A percentile compares a stretch with the other conserved stretches of the same genome.
These are phyloP conservation scores for Botia kubotai DNA, from an alignment of 2,797 vertebrate genomes.

Conservation along the genomic window DNA sequence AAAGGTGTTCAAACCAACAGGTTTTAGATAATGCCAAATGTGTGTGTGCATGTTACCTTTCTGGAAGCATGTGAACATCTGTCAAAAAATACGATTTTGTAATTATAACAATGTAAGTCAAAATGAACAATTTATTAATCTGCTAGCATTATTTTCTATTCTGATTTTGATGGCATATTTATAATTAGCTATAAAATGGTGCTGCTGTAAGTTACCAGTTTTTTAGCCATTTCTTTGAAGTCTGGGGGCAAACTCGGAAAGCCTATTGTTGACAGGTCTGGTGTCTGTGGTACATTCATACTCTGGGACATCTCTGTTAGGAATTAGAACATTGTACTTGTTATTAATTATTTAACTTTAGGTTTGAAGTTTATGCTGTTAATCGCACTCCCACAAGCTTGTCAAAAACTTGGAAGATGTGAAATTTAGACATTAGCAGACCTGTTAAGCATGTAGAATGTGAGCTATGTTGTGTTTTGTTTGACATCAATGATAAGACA, in stretches of 20 bases:
- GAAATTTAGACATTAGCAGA: no score
- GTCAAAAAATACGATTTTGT: conserved; percentile 15
- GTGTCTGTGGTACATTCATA: conserved; percentile 21
- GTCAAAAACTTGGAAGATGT: no score
- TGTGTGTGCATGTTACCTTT: conserved; percentile 65
- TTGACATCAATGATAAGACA: background rate
- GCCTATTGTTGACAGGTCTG: background rate
- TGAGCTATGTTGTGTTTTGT: background rate
- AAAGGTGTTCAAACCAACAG: no score
- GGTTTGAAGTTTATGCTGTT: no score
- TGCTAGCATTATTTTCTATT: no score
- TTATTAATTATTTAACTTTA: no score
- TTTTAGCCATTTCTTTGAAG: conserved; percentile 56
- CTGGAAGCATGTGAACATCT: conserved; percentile 73
- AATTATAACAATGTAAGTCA: background rate
- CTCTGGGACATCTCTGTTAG: conserved; percentile 42
- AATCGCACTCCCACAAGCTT: no score
- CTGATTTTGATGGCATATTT: background rate
- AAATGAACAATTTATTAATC: no score
- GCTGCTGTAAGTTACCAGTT: conserved; percentile 66
- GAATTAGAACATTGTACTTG: background rate
- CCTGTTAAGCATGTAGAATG: background rate
- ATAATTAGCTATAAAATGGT: background rate
- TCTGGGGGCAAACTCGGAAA: conserved; percentile 44
- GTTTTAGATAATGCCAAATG: background rate